Evolutionary conservation across 2,888 invertebrate species (phyloP).

Genomic region (Yponomeuta cagnagella): DNA sequence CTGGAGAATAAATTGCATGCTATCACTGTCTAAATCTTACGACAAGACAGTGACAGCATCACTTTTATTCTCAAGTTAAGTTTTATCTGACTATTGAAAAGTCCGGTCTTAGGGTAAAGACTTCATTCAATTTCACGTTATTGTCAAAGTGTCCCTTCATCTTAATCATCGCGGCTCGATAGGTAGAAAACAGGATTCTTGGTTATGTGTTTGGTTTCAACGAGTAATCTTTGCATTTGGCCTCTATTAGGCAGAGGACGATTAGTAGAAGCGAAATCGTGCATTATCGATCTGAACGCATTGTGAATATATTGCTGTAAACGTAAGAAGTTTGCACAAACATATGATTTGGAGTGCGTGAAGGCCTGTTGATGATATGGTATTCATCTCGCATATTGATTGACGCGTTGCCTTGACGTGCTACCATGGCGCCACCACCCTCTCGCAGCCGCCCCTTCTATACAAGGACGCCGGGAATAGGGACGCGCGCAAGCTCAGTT

Average conservation of each 20-base stretch:
- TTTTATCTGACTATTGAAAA: too few relatives aligned
- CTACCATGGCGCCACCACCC: slow-evolving; percentile 56
- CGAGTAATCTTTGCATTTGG: too few relatives aligned
- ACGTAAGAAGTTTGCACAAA: not conserved
- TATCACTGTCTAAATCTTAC: too few relatives aligned
- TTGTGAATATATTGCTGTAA: not conserved
- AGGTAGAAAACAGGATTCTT: not conserved
- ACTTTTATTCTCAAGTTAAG: too few relatives aligned
- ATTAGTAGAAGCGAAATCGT: not conserved
- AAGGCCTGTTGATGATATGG: slow-evolving; percentile 22
- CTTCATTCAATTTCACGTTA: too few relatives aligned
- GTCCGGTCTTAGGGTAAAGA: too few relatives aligned
- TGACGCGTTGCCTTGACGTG: slow-evolving; percentile 64
- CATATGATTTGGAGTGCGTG: slow-evolving; percentile 3
- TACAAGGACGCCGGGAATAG: slow-evolving; percentile 70
- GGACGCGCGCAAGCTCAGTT: slow-evolving; percentile 70
- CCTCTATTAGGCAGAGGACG: not conserved
- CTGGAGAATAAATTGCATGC: too few relatives aligned
- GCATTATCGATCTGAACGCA: not conserved
- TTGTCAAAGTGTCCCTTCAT: too few relatives aligned
- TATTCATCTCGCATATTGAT: slow-evolving; percentile 71
- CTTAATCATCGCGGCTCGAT: not conserved
- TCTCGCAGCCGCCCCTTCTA: slow-evolving; percentile 62
- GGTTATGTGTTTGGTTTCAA: too few relatives aligned
- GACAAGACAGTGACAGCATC: too few relatives aligned